Conservation (phyloP, 1,140 invertebrate species). For the Nylanderia fulva region DNA sequence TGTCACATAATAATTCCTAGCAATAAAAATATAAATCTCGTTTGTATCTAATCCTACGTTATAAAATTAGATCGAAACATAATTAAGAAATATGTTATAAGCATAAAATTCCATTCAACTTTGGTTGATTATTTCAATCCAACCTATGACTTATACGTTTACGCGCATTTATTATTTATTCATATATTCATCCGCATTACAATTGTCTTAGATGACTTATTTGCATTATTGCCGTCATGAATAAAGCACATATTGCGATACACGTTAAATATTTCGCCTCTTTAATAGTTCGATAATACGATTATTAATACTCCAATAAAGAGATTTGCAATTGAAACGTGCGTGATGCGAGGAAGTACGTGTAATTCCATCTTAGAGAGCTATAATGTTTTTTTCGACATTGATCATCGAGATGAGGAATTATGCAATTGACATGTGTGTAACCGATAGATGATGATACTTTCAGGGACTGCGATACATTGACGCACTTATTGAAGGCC, state of each 20-base stretch:
- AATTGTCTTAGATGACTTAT: too few species aligned
- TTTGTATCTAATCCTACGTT: too few species aligned
- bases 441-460: background rate
- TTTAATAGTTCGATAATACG: background rate
- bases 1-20: background rate
- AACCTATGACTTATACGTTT: too few species aligned
- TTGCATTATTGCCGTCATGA: too few species aligned
- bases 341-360: background rate
- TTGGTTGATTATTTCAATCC: background rate
- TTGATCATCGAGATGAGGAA: background rate
- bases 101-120: background rate
- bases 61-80: background rate
- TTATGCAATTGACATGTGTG: background rate
- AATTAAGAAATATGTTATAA: background rate
- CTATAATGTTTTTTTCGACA: background rate
- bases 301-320: background rate
- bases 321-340: background rate
- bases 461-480: slow-evolving; percentile 92
- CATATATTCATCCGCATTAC: too few species aligned
- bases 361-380: background rate
- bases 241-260: too few species aligned
- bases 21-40: background rate
- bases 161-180: too few species aligned
- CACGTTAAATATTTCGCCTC: too few species aligned
- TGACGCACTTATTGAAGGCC: slow-evolving; percentile 94